Base-by-base conservation (phyloP, 2,888 invertebrate species). In the Cryptocheilus praepositus region DNA sequence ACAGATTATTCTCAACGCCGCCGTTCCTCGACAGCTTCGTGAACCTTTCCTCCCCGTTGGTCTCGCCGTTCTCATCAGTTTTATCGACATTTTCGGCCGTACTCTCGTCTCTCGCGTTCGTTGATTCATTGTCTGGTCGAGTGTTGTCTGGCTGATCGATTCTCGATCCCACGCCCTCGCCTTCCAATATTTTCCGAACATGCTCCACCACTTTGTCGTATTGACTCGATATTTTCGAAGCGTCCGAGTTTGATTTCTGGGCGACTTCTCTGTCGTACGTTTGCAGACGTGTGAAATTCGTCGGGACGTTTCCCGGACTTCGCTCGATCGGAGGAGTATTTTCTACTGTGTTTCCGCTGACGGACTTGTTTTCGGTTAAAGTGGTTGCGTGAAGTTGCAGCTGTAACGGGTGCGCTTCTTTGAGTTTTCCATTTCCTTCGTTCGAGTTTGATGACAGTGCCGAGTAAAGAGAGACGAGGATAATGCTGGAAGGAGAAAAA, bases 401-500 rank as follows among this genome's bases (percentile, higher is more conserved):
- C 1, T 18, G 18, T 36, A n/a, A n/a, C 49, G 49, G 16, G 49
- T 49, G 49, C 7, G 7, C n/a, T 49, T 2, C 16, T 16, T n/a
- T 13, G 16, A n/a, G 36, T 22, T 21, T 51, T 59, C 55, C 16
- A 63, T 45, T 13, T 45, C 5, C 49, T 46, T 66, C 58, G 45
- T 19, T 21, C 44, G 58, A 16, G 3, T 53, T 56, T 15, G 49
- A n/a, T 18, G 64, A 64, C 45, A 67, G 51, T 43, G 65, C 46
- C 68, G 58, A 64, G 61, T 66, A 73, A 61, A 80, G 67, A 55
- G 73, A 70, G 54, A 61, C 69, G 58, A 77, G 57, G 51, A 73
- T 43, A 19, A 80, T 53, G 45, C 80, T 80, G 71, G 15, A 70
- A 79, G 13, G 36, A 58, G n/a, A 28, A 43, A 11, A 7, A 1